phyloP scores from a whole-genome alignment of 92 coral and sea anemone genomes.

The Pocillopora grandis region DNA sequence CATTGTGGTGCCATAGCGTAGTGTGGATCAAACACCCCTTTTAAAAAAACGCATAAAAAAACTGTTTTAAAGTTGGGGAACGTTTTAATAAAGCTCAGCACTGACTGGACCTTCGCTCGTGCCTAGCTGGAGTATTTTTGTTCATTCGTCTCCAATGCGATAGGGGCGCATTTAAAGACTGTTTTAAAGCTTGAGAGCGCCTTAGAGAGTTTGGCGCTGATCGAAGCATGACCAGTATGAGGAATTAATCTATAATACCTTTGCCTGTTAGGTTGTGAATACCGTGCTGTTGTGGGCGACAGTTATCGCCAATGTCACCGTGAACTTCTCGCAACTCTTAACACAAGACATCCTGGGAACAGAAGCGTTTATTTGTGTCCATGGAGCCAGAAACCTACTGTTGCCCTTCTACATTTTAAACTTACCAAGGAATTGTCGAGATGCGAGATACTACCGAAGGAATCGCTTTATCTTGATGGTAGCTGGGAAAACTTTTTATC shows the following conservation, averaged over 20 bases:
- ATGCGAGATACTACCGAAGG: constrained; percentile 32
- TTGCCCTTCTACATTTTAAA: neutral
- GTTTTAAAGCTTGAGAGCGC: neutral
- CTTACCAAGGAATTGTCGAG: neutral
- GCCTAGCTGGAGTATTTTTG: no score
- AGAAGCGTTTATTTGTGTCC: constrained; percentile 25
- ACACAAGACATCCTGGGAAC: constrained; percentile 14
- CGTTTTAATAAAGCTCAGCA: no score
- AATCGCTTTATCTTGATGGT: constrained; percentile 30
- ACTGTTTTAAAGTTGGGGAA: no score
- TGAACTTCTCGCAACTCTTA: constrained; percentile 10
- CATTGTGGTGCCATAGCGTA: no score
- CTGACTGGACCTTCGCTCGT: no score
- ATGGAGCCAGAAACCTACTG: neutral
- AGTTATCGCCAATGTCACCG: neutral
- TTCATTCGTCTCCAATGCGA: no score
- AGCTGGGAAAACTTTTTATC: constrained; percentile 6
- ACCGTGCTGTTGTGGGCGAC: constrained; percentile 30
- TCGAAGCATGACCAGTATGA: neutral
- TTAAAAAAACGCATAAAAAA: no score
- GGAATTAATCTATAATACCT: neutral
- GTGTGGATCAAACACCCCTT: no score
- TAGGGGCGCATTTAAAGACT: no score
- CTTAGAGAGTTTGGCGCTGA: neutral
- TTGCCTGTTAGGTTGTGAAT: constrained; percentile 21